Evolutionary conservation across 2,113 vertebrate species (phyloP), one percentile per base, ranked within the genome.

Genomic region (Picathartes gymnocephalus): DNA sequence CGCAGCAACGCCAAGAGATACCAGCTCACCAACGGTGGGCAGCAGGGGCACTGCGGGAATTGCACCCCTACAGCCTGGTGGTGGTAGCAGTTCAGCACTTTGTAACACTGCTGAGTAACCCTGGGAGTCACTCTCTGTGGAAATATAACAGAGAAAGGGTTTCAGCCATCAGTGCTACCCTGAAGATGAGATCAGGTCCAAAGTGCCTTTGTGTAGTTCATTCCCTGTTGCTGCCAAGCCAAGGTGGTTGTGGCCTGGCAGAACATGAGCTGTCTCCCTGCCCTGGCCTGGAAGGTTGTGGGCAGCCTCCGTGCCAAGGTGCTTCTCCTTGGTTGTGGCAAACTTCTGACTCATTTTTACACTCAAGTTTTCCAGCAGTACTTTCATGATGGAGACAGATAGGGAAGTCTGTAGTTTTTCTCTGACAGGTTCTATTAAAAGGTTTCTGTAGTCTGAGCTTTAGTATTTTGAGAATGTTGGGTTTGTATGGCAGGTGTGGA

Each of bases 1-100:
- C 97, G 99, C 81, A 99, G 99, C 78, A 99, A 99, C 2, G 99
- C 99, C 2, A 99, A 98, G 96, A 98, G 96, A 20, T 99, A 98
- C 96, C 98, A 98, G 81, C 98, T 99, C 24, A 99, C 98, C 39
- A 99, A 99, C 19, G 97, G 99, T 90, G 69, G 4, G 48, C 33
- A 24, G 31, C 51, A 24, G 48, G 33, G 39, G 39, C 39, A 11
- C 39, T 39, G 39, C 39, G 47, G 47, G 23, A 22, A 22, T 5
- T 47, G 45, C 45, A 9, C 22, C 47, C 47, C 35, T 8, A 35
- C 58, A 27, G 16, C 35, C 58, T 19, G 17, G 11, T 7, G 25
- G 0, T 39, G 44, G 23, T 13, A 40, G 2, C 53, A 35, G 11
- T 20, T 17, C 22, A 40, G 23, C 48, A n/a, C 37, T 6, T 16